A percentile compares a stretch with the other conserved stretches of the same genome.
Conservation (phyloP, 1,140 invertebrate genomes). For the Aphis craccivora region DNA sequence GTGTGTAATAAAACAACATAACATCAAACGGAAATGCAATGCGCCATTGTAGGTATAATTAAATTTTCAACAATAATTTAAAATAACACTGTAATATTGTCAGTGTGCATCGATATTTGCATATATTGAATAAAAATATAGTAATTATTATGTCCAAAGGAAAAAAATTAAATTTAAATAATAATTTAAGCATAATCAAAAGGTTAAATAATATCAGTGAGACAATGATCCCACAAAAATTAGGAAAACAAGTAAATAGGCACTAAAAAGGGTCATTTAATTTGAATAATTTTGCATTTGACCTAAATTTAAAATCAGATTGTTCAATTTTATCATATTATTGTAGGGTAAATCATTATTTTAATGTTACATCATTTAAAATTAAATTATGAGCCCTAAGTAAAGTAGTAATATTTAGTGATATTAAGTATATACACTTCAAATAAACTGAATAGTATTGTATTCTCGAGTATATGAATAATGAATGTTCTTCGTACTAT, state of each 20-base stretch:
- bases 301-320: not conserved
- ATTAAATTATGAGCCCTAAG: not conserved
- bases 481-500: too few species aligned
- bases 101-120: too few species aligned
- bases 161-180: not conserved
- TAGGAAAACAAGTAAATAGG: not conserved
- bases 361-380: not conserved
- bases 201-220: not conserved
- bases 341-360: not conserved
- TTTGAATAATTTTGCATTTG: not conserved
- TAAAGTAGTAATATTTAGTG: not conserved
- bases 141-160: not conserved
- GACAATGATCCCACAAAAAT: not conserved
- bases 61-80: too few species aligned
- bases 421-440: too few species aligned
- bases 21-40: too few species aligned
- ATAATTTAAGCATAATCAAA: not conserved
- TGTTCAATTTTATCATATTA: not conserved
- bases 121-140: not conserved
- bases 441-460: too few species aligned
- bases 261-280: not conserved
- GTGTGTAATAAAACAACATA: too few species aligned
- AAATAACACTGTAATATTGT: too few species aligned
- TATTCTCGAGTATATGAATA: too few species aligned
- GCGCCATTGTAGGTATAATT: too few species aligned